Conservation (phyloP, 2,888 invertebrate species). For the Rhamnusium bicolor region DNA sequence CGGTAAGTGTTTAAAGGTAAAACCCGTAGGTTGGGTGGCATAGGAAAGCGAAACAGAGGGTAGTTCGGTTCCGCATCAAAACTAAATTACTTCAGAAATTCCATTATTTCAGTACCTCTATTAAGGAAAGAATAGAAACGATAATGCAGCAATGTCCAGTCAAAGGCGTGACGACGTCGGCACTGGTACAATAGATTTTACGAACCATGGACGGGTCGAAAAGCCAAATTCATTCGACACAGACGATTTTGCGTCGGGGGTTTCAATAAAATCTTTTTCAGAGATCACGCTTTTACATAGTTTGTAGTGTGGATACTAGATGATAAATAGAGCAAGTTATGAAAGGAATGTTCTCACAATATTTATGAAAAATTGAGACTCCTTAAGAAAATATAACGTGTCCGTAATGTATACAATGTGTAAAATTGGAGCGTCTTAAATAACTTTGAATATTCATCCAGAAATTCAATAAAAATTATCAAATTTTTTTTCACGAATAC, state of each 20-base stretch:
- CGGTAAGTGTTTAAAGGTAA: slow-evolving; percentile 24
- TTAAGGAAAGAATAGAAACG: slow-evolving; percentile 53
- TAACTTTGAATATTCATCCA: no score
- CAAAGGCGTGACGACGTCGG: slow-evolving; percentile 52
- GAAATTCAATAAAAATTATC: no score
- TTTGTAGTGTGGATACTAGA: neutral
- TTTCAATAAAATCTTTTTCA: slow-evolving; percentile 18
- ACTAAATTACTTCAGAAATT: slow-evolving; percentile 40
- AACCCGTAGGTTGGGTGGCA: neutral
- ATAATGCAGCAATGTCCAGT: slow-evolving; percentile 49
- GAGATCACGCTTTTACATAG: neutral
- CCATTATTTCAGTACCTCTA: slow-evolving; percentile 48
- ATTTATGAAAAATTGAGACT: no score
- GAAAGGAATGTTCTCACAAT: neutral
- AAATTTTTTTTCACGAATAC: no score
- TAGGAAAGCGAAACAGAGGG: slow-evolving; percentile 20
- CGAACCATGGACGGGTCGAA: slow-evolving; percentile 45
- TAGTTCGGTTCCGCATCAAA: slow-evolving; percentile 37
- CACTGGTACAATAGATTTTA: slow-evolving; percentile 44
- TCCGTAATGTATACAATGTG: no score
- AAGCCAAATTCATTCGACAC: slow-evolving; percentile 37
- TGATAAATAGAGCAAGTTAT: neutral
- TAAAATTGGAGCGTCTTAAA: no score
- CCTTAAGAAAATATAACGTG: no score
- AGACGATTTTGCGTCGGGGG: neutral